Evolutionary conservation across 2,113 vertebrate species (phyloP).

Genomic region (Apteryx mantelli): DNA sequence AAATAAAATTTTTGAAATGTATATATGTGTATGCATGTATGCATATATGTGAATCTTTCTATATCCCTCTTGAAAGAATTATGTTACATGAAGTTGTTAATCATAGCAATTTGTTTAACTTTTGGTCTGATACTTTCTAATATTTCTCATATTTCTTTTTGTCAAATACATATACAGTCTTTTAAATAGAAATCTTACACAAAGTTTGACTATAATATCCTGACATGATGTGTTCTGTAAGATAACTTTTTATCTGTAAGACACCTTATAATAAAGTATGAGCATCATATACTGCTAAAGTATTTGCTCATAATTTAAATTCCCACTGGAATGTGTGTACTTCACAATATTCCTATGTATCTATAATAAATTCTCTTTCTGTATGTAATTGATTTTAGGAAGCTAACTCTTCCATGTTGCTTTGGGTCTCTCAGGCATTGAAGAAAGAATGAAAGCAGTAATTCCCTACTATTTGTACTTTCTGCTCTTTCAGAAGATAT

Average conservation of each 20-base stretch:
- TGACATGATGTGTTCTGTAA: background rate
- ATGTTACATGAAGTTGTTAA: background rate
- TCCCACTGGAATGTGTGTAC: background rate
- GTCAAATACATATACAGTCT: background rate
- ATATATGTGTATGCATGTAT: background rate
- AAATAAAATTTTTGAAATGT: background rate
- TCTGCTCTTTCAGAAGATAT: background rate
- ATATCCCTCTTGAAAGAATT: background rate
- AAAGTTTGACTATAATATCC: background rate
- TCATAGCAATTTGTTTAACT: background rate
- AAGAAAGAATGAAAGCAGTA: background rate
- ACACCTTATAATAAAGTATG: background rate
- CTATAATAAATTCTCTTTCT: background rate
- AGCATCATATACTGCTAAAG: background rate
- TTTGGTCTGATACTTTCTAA: background rate
- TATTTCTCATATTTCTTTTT: background rate
- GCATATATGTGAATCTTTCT: background rate
- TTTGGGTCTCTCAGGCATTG: background rate
- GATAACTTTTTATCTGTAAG: background rate
- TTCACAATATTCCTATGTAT: background rate
- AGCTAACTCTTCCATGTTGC: background rate
- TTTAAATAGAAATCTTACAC: background rate
- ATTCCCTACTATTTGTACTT: background rate
- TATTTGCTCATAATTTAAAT: background rate
- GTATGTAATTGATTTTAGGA: background rate